Base-by-base conservation (phyloP, 2,797 vertebrate species). In the Sebastes baramenuke region DNA sequence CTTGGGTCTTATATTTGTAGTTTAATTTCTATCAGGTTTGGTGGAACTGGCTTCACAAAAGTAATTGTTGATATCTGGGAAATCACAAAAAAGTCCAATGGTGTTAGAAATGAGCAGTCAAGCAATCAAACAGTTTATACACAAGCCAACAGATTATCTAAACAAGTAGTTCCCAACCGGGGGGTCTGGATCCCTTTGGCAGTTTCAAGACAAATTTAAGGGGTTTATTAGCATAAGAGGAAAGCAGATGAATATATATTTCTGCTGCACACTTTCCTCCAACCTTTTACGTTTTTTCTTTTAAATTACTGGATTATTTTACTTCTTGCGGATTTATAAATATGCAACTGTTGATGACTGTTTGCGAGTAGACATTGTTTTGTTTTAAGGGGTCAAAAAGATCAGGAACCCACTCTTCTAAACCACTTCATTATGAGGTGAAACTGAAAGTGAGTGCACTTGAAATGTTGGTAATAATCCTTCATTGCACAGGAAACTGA, bases 391-490 rank as follows among this genome's bases (percentile, higher is more conserved):
- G 30, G 22, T 32, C 6, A 74, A 54, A 60, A 22, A 32, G 13
- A 2, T 20, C 24, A 18, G 4, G 16, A 68, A 29, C 38, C 13
- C 18, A 10, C n/a, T 32, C 61, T 32, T 64, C 25, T 20, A 8
- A 64, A 59, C n/a, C 3, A 2, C 13, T 67, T 32, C 3, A 29
- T 38, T 38, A 69, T 6, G 65, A 42, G 20, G 20, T 56, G 22
- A 66, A 80, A 78, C 30, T 32, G 52, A 87, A 75, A 59, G 38
- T 18, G 38, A 42, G 14, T 42, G 38, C 38, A 42, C 38, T 42
- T 42, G 38, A 42, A 42, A 16, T 0, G 38, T 42, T 42, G 12
- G 68, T 65, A 16, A 29, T 42, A 38, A 24, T 32, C 18, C 27
- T 3, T 32, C 14, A 29, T 8, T 24, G 18, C 7, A 58, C 64